Percentiles rank a stretch among this genome's conserved stretches.
These are phyloP conservation scores for Podiceps cristatus DNA, from an alignment of 2,113 vertebrate genomes.

Conservation along the genomic window DNA sequence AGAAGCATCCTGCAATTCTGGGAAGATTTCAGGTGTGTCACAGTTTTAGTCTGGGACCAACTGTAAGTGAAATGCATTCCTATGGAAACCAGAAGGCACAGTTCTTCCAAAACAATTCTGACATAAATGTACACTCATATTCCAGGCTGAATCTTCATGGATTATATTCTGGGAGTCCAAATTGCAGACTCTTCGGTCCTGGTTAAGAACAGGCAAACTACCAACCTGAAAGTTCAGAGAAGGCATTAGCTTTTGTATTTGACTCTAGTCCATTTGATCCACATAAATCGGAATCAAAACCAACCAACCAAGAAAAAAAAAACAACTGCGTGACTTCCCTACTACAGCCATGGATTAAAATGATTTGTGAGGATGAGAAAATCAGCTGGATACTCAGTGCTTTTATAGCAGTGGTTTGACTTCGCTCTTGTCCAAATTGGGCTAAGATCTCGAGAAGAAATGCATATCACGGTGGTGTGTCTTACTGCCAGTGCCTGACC, in stretches of 20 bases:
- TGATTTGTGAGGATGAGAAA: background rate
- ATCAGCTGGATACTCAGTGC: background rate
- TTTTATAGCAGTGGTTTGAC: background rate
- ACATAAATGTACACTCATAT: background rate
- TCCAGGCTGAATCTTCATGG: background rate
- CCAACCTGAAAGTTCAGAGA: background rate
- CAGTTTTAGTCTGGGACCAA: background rate
- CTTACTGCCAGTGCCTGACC: background rate
- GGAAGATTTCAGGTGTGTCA: background rate
- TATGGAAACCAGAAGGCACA: background rate
- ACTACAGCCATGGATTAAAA: background rate
- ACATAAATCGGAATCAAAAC: background rate
- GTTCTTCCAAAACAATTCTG: background rate
- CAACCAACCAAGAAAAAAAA: background rate
- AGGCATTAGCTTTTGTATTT: background rate
- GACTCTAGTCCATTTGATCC: background rate
- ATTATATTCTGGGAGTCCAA: background rate
- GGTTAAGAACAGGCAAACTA: background rate
- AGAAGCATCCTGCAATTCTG: background rate
- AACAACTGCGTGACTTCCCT: background rate
- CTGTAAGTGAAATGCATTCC: background rate
- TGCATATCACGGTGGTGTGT: accelerated
- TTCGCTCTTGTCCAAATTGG: background rate
- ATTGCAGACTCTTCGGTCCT: background rate
- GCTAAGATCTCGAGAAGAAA: background rate